phyloP scores from a whole-genome alignment of 2,797 vertebrate species.

The Selene dorsalis region DNA sequence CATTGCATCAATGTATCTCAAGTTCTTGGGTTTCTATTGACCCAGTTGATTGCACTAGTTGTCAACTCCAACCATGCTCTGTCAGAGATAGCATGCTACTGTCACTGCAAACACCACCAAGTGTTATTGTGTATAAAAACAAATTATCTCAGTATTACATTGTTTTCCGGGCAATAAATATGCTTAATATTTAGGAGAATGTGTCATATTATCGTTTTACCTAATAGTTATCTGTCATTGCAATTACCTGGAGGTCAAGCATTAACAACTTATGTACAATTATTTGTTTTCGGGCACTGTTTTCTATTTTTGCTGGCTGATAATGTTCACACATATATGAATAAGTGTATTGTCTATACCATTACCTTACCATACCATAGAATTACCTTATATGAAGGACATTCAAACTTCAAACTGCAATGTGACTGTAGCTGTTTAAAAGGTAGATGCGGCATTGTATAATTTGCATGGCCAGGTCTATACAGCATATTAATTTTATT shows the following conservation, averaged over 20 bases:
- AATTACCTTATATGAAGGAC: neutral
- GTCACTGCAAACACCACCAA: conserved; percentile 7
- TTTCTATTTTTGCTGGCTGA: neutral
- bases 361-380: no score
- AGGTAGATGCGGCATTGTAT: no score
- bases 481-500: neutral
- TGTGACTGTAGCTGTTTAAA: neutral
- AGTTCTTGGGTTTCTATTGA: conserved; percentile 46
- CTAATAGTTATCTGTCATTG: neutral
- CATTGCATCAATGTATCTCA: conserved; percentile 51
- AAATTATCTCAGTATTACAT: conserved; percentile 9
- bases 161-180: neutral
- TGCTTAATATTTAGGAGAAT: conserved; percentile 2
- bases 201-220: neutral
- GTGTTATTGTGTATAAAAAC: conserved; percentile 15
- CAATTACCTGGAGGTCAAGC: neutral
- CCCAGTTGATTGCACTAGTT: conserved; percentile 56
- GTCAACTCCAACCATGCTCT: conserved; percentile 48
- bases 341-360: neutral
- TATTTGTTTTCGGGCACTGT: neutral
- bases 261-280: neutral
- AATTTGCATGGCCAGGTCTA: no score
- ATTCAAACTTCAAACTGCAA: neutral
- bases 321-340: neutral
- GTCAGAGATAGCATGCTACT: conserved; percentile 12